Base-by-base conservation (phyloP, 1,140 invertebrate genomes). In the Drosophila kikkawai region DNA sequence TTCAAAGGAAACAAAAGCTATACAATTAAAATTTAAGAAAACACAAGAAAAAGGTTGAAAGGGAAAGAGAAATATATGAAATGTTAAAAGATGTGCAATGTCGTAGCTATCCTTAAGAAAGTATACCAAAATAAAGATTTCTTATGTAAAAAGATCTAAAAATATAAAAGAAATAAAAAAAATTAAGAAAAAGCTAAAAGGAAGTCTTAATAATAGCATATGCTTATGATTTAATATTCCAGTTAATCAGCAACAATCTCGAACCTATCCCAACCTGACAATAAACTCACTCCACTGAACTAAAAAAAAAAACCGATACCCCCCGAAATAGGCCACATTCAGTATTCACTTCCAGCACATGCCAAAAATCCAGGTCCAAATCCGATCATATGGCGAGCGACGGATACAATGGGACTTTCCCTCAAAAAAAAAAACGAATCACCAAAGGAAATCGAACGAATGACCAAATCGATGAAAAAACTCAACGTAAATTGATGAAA, bases 401-500 rank as follows among this genome's bases (percentile, higher is more conserved):
- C 19, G 51, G n/a, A 48, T 47, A 73, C 73, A 75, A 75, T 75
- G 73, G 70, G 70, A 75, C 70, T 75, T 75, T 75, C 73, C 73
- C 59, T 50, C 26, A 63, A 34, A 64, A 55, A 34, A 64, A 32
- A 66, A 53, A 39, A n/a, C n/a, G 42, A 67, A 56, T 36, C 32
- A 29, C 22, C 8, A 37, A 67, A 55, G 51, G 41, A 67, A 75
- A 58, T 22, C 58, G 39, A 71, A 53, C 44, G 22, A n/a, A 42
- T 76, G 42, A 75, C 48, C 61, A 55, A 51, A 39, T 22, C 51
- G 48, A 81, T 61, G 63, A 71, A 76, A 63, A 79, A 84, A 76
- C 79, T 80, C 66, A 57, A 77, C 66, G 63, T 73, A 80, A 84
- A 84, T 84, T 80, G 63, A 73, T 84, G 73, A 84, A 84, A 84